Percentiles rank a stretch among this genome's conserved stretches.
phyloP scores from a whole-genome alignment of 2,113 vertebrate genomes.

The Tautogolabrus adspersus region DNA sequence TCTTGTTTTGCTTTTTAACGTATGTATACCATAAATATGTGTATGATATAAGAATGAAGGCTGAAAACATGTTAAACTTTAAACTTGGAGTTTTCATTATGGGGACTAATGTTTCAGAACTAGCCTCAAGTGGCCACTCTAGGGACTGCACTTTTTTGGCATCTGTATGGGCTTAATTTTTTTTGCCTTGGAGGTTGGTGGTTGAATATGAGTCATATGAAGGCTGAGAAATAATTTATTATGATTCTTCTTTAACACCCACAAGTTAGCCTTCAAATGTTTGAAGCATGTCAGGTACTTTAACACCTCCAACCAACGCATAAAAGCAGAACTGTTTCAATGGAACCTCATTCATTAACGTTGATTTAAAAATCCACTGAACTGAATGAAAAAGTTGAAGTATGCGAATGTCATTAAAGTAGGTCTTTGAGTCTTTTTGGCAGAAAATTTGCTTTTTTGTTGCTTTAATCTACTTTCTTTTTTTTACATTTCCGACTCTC shows the following conservation, averaged over 20 bases:
- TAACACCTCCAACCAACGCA: slow-evolving; percentile 1
- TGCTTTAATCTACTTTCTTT: slow-evolving; percentile 5
- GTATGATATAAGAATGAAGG: too few species aligned
- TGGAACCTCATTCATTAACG: slow-evolving; percentile 18
- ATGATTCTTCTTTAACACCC: slow-evolving; percentile 14
- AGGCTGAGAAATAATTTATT: slow-evolving; percentile 17
- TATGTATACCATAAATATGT: too few species aligned
- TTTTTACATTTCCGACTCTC: slow-evolving; percentile 20
- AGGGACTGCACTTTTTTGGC: background rate
- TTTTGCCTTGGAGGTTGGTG: background rate
- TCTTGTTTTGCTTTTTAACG: too few species aligned
- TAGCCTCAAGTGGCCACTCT: background rate
- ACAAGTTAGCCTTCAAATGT: slow-evolving; percentile 34
- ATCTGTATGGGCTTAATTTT: background rate
- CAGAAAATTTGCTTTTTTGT: slow-evolving; percentile 14
- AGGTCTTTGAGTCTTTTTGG: slow-evolving; percentile 21
- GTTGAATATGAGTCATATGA: slow-evolving; percentile 30
- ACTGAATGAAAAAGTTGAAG: slow-evolving; percentile 30
- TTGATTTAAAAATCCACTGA: slow-evolving; percentile 11
- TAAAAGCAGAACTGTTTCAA: background rate
- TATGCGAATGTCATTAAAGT: slow-evolving; percentile 15
- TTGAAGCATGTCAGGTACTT: slow-evolving; percentile 20
- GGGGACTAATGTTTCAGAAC: background rate
- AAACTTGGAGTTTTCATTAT: background rate
- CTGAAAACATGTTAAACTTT: too few species aligned